These are phyloP conservation scores for Papilio gigon DNA, from an alignment of 2,888 invertebrate genomes.

Conservation along the genomic window DNA sequence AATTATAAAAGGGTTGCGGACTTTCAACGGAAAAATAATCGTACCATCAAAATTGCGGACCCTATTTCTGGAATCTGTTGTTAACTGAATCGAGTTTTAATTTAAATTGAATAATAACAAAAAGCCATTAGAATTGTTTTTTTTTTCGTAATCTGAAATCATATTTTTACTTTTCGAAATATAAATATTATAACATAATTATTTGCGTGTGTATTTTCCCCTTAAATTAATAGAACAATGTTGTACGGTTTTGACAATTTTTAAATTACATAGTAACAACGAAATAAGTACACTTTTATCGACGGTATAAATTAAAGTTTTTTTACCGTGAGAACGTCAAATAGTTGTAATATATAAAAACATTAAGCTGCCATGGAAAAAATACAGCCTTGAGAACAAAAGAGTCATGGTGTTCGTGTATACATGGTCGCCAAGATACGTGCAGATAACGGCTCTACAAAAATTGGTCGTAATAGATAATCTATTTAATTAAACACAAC, in stretches of 20 bases:
- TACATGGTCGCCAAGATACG: slow-evolving; percentile 16
- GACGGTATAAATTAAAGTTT: slow-evolving; percentile 27
- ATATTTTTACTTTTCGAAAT: no score
- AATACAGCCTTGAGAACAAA: slow-evolving; percentile 38
- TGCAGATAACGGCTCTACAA: neutral
- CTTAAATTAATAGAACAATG: no score
- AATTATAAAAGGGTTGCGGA: slow-evolving; percentile 20
- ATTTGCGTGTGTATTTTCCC: no score
- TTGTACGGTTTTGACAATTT: no score
- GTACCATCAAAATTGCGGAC: neutral
- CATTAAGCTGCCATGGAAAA: slow-evolving; percentile 31
- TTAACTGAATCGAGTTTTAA: neutral
- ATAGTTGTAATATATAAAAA: slow-evolving; percentile 35
- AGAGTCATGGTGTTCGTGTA: slow-evolving; percentile 22
- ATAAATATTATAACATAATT: no score
- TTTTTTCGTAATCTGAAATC: neutral
- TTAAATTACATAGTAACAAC: no score
- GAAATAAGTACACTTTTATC: neutral
- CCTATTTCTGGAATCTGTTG: slow-evolving; percentile 7
- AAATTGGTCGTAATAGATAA: slow-evolving; percentile 17
- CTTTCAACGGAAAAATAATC: slow-evolving; percentile 27
- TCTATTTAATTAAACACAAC: neutral
- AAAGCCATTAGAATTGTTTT: neutral
- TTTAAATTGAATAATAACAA: neutral
- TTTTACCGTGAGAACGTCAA: slow-evolving; percentile 37